Conservation (phyloP, 2,113 vertebrate species). For the Pelecanus crispus region DNA sequence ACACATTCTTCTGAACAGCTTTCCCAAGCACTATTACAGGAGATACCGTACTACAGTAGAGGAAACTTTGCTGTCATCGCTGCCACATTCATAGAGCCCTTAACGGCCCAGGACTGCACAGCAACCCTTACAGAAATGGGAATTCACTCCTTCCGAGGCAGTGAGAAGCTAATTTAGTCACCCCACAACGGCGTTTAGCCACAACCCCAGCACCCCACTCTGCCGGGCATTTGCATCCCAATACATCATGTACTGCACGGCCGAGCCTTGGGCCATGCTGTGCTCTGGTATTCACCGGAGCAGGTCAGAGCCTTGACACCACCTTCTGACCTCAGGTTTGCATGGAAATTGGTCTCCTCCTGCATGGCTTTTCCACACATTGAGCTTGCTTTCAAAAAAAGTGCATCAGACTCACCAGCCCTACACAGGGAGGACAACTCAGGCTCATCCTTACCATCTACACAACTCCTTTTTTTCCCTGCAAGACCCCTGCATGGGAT, state of each 20-base stretch:
- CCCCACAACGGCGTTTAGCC: neutral
- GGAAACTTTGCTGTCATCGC: neutral
- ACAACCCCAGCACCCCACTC: neutral
- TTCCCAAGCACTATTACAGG: neutral
- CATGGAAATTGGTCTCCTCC: neutral
- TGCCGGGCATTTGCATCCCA: neutral
- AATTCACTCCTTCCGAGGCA: neutral
- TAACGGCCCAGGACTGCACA: neutral
- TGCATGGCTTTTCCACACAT: neutral
- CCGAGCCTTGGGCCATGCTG: fast-evolving
- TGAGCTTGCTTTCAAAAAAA: neutral
- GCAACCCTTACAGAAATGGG: fast-evolving
- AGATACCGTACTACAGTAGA: neutral
- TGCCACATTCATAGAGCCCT: neutral
- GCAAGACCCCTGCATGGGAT: neutral
- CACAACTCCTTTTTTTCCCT: neutral
- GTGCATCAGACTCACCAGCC: neutral
- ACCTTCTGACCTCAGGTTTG: fast-evolving
- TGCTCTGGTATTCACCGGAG: neutral
- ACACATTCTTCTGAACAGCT: neutral
- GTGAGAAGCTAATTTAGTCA: neutral
- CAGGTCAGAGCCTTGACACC: neutral
- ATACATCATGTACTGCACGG: neutral
- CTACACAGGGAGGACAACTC: neutral
- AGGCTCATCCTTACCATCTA: neutral